These are phyloP conservation scores for Anhinga rufa DNA, from an alignment of 2,113 vertebrate genomes.

Conservation along the genomic window DNA sequence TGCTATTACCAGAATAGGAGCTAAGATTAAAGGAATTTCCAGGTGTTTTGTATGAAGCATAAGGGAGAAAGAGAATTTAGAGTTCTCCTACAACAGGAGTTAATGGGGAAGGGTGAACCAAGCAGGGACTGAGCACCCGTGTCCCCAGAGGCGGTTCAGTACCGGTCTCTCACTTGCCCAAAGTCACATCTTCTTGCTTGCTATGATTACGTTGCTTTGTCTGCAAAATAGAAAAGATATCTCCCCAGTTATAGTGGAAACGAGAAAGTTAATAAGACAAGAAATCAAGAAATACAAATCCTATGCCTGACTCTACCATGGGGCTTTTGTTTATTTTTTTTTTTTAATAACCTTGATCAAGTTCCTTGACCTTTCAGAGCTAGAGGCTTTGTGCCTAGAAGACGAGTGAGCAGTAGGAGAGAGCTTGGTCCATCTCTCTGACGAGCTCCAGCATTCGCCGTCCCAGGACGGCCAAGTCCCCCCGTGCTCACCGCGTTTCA, in stretches of 20 bases:
- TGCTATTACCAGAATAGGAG: background rate
- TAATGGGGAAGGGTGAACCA: background rate
- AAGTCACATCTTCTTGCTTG: background rate
- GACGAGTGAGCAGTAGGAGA: background rate
- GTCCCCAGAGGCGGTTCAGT: background rate
- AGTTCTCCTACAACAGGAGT: background rate
- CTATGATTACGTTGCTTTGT: background rate
- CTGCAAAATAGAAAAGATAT: background rate
- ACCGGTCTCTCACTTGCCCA: background rate
- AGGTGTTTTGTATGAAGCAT: background rate
- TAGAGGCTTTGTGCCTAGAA: background rate
- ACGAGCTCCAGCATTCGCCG: background rate
- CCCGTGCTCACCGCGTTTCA: background rate
- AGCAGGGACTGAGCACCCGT: background rate
- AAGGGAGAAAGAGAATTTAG: background rate
- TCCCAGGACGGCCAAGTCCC: background rate
- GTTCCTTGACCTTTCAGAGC: background rate
- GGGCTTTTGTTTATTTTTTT: background rate
- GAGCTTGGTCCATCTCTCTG: background rate
- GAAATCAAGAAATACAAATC: background rate
- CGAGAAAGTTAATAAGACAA: background rate
- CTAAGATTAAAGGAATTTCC: background rate
- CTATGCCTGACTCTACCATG: background rate
- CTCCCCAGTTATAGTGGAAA: background rate
- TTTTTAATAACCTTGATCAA: background rate